Evolutionary conservation across 1,140 invertebrate species (phyloP).

Genomic region (Pentalonia nigronervosa): DNA sequence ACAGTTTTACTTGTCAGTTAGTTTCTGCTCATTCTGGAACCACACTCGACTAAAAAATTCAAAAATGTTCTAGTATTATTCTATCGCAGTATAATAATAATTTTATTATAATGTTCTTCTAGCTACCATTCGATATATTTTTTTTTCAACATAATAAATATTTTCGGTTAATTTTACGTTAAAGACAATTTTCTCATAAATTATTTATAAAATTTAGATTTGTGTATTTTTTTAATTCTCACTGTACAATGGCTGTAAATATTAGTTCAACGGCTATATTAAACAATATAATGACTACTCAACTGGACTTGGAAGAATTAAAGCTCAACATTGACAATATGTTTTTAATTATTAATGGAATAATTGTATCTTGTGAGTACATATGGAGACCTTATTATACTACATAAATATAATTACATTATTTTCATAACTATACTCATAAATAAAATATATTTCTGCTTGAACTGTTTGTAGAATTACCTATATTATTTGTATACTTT

Average conservation of each 20-base stretch:
- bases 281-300: not conserved
- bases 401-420: not conserved
- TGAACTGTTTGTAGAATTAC: not conserved
- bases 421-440: not conserved
- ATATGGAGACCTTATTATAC: not conserved
- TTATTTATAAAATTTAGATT: not conserved
- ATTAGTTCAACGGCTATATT: not conserved
- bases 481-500: not conserved
- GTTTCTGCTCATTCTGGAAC: not conserved
- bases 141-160: not conserved
- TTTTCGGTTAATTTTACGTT: not conserved
- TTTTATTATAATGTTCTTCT: not conserved
- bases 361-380: slow-evolving; percentile 62
- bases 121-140: not conserved
- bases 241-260: not conserved
- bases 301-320: not conserved
- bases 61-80: not conserved
- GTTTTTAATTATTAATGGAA: slow-evolving; percentile 62
- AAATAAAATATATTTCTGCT: not conserved
- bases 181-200: not conserved
- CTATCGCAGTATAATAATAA: not conserved
- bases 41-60: not conserved
- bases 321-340: slow-evolving; percentile 61
- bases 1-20: not conserved
- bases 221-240: not conserved